Base-by-base conservation (phyloP, 1,140 invertebrate species). In the Aleiodes sp. region DNA sequence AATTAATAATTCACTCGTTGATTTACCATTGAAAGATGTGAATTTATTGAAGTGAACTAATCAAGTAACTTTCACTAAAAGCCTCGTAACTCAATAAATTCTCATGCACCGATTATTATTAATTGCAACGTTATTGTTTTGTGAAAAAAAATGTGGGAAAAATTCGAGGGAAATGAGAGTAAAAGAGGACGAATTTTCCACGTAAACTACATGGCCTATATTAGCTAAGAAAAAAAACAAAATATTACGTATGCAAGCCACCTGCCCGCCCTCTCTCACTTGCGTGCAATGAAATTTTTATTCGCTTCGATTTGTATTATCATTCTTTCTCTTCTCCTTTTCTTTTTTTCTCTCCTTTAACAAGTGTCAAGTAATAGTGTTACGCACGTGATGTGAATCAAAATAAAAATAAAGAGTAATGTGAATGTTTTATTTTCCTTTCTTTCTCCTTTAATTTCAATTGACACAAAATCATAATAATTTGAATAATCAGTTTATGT, bases 201-300 rank as follows among this genome's bases (percentile, higher is more conserved):
- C 4, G 31, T 4, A 35, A 35, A 10, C 31, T 35, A 35, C 31
- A 35, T 73, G 78, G 75, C 78, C 77, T 80, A 80, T 79, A 78
- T 79, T 79, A 79, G 73, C 75, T 80, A 79, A n/a, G n/a, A n/a
- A n/a, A n/a, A n/a, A n/a, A n/a, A n/a, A n/a, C 75, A 74, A 79
- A 78, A 70, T 70, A 80, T 80, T 78, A 80, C 68, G 76, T 79
- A 80, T 80, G 78, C 78, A 79, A 74, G 73, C 75, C 76, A 73
- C 75, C 77, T 72, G 65, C 64, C 65, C 63, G 67, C 74, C 67
- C 74, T 71, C 71, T 74, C 68, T 52, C 70, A 60, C 68, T 72
- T 59, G 73, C 72, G 74, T 76, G 73, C 77, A 73, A 74, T 75
- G 73, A 75, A 78, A 80, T 77, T 78, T 78, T 37, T 52, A 52